Evolutionary conservation across 1,140 invertebrate species (phyloP).

Genomic region (Euura saliciscinereae): DNA sequence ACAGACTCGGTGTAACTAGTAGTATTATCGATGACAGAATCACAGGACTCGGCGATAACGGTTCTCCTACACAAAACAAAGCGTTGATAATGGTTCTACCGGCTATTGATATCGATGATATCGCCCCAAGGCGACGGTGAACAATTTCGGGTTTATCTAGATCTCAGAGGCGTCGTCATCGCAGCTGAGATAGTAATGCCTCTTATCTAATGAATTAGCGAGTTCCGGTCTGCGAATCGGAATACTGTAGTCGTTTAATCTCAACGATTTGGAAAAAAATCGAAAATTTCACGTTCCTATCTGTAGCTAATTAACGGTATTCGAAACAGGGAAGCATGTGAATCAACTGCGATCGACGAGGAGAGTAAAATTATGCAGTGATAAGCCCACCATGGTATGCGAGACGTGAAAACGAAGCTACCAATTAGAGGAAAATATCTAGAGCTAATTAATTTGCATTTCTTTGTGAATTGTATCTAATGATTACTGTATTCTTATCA

Average conservation of each 20-base stretch:
- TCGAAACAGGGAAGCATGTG: too few species aligned
- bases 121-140: neutral
- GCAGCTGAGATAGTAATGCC: neutral
- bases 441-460: neutral
- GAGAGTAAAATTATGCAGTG: too few species aligned
- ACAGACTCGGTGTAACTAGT: neutral
- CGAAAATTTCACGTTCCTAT: too few species aligned
- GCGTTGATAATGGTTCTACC: neutral
- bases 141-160: neutral
- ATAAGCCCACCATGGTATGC: too few species aligned
- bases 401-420: neutral
- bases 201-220: neutral
- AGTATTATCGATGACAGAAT: neutral
- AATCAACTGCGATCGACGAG: too few species aligned
- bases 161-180: neutral
- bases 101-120: slow-evolving; percentile 11
- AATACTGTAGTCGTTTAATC: neutral
- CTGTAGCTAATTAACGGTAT: too few species aligned
- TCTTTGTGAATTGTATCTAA: neutral
- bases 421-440: neutral
- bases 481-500: neutral
- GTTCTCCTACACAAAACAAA: neutral
- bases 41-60: neutral
- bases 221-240: neutral
- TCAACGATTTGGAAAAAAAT: too few species aligned